Percentiles rank a stretch among this genome's conserved stretches.
Conservation (phyloP, 2,113 vertebrate species). For the Mellivora capensis region DNA sequence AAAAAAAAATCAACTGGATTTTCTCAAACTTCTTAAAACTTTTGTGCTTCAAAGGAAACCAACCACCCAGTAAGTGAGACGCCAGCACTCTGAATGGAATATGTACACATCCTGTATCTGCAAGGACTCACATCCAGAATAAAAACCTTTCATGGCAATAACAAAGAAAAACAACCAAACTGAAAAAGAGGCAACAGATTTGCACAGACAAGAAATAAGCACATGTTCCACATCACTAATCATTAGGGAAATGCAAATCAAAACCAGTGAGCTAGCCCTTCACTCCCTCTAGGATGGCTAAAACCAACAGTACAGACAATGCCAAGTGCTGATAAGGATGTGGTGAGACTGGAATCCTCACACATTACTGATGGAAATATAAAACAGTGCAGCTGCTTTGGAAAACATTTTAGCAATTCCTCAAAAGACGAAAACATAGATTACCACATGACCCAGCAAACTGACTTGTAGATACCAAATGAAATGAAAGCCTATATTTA, state of each 20-base stretch:
- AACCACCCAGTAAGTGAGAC: background rate
- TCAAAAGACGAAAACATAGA: background rate
- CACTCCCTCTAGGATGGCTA: background rate
- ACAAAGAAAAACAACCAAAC: background rate
- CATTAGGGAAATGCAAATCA: background rate
- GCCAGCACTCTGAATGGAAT: background rate
- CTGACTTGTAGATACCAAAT: background rate
- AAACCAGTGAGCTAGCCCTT: background rate
- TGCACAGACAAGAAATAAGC: background rate
- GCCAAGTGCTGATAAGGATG: background rate
- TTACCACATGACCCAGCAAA: background rate
- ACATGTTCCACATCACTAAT: background rate
- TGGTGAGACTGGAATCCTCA: background rate
- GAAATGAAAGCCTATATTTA: background rate
- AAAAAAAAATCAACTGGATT: background rate
- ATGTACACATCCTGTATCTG: background rate
- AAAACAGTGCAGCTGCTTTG: background rate
- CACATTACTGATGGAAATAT: background rate
- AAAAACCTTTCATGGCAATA: background rate
- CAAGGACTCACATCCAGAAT: background rate
- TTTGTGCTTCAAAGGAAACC: background rate
- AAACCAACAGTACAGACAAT: background rate
- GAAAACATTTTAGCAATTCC: background rate
- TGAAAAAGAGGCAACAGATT: background rate
- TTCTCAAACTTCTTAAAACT: background rate